A percentile compares a stretch with the other conserved stretches of the same genome.
Conservation (phyloP, 1,140 invertebrate genomes). For the Steinernema feltiae region DNA sequence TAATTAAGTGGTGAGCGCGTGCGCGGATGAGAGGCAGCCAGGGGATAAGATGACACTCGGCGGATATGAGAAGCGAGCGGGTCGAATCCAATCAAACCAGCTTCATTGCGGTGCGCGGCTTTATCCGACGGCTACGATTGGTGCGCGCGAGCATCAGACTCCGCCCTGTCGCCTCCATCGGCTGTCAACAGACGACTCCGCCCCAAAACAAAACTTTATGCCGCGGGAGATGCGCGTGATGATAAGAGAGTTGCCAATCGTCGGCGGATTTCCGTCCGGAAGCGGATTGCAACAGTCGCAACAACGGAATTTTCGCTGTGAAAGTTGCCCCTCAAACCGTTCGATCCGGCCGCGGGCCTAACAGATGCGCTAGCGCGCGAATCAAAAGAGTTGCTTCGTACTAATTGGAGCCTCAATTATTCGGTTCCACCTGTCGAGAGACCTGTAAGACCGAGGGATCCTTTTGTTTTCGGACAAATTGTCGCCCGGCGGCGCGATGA, state of each 20-base stretch:
- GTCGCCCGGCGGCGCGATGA: conserved; percentile 8
- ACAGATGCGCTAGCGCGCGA: background rate
- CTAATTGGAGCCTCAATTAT: background rate
- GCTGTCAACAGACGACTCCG: background rate
- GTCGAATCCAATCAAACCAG: conserved; percentile 1
- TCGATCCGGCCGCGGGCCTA: no score
- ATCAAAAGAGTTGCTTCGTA: background rate
- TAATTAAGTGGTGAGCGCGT: background rate
- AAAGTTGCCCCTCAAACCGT: no score
- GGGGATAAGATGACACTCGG: background rate
- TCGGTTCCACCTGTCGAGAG: background rate
- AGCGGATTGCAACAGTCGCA: no score
- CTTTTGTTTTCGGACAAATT: conserved; percentile 11
- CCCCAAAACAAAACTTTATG: conserved; percentile 7
- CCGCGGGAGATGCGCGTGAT: background rate
- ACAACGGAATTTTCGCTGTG: no score
- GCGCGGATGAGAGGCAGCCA: background rate
- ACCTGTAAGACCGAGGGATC: background rate
- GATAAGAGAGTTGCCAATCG: background rate
- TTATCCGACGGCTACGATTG: background rate
- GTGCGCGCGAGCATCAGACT: conserved; percentile 4
- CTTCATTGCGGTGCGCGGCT: conserved; percentile 1
- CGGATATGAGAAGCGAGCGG: background rate
- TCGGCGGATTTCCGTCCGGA: background rate
- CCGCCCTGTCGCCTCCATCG: background rate